Evolutionary conservation across 2,797 vertebrate genomes (phyloP), one percentile per base, ranked within the genome.

Genomic region (Antennarius maculatus): DNA sequence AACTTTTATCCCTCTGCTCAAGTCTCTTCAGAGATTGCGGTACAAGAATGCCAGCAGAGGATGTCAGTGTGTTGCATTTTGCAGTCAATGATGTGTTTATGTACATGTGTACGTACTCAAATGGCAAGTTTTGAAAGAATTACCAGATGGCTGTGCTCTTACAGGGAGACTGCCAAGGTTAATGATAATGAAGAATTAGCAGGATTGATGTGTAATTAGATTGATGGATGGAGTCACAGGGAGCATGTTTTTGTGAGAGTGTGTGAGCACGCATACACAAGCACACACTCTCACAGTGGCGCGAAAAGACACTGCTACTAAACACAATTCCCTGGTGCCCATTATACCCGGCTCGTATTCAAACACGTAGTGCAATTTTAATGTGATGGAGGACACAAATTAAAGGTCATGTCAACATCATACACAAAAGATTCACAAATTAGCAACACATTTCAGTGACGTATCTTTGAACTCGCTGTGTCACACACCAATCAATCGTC

Each of bases 171-270:
- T 90, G 90, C 83, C 92, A 93, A 93, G 92, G 92, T 93, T 94
- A 93, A 93, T 93, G 92, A 91, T 90, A 89, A 89, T 92, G 88
- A 92, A 85, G 84, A 90, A 93, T 91, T 90, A 93, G 87, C 69
- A 63, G 88, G 91, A 93, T 91, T 92, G 89, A 92, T 91, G 85
- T 84, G 84, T 91, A 93, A 92, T 93, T 93, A 92, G 87, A 82
- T 81, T 93, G 92, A 93, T 93, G 86, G 89, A 94, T 94, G 81
- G 83, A 93, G 86, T 91, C 83, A 80, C 82, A 52, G 65, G n/a
- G 58, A 67, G 66, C 5, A 49, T 54, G 48, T 71, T 63, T 80
- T 73, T 78, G 61, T 49, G 69, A 56, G 62, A 12, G 43, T 37
- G 55, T 42, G 62, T 12, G 46, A 45, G 29, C 16, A 3, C 28